phyloP scores from a whole-genome alignment of 2,888 invertebrate genomes.

The Drosophila falleni region DNA sequence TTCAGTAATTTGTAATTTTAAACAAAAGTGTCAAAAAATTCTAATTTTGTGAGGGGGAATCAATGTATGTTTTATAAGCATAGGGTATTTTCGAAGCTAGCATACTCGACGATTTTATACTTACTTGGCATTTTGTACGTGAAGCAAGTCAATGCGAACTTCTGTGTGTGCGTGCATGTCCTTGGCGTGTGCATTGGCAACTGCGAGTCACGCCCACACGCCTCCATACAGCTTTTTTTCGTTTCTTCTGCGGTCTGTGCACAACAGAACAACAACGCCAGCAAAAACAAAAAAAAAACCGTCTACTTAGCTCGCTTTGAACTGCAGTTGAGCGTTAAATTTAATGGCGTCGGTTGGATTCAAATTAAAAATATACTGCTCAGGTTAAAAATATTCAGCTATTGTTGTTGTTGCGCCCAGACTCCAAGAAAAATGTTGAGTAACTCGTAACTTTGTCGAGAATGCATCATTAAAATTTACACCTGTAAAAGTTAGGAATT shows the following conservation, averaged over 20 bases:
- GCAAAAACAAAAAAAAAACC: constrained; percentile 12
- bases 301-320: constrained; percentile 51
- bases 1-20: too few relatives aligned
- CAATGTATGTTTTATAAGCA: neutral
- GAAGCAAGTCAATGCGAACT: constrained; percentile 7
- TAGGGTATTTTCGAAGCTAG: neutral
- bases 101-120: neutral
- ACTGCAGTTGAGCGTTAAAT: constrained; percentile 56
- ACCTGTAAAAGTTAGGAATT: neutral
- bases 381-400: constrained; percentile 36
- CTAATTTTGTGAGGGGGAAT: neutral
- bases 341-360: constrained; percentile 42
- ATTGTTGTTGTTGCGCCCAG: neutral
- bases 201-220: constrained; percentile 28
- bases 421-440: constrained; percentile 4
- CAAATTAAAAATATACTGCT: constrained; percentile 47
- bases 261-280: constrained; percentile 16
- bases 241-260: constrained; percentile 35
- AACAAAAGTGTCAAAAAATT: too few relatives aligned
- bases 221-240: constrained; percentile 17
- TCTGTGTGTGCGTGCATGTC: constrained; percentile 36
- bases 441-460: neutral
- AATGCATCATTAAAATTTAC: constrained; percentile 10
- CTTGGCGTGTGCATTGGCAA: constrained; percentile 43
- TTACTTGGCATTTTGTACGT: constrained; percentile 9